Evolutionary conservation across 2,888 invertebrate genomes (phyloP).

Genomic region (Ceratothoa steindachneri): DNA sequence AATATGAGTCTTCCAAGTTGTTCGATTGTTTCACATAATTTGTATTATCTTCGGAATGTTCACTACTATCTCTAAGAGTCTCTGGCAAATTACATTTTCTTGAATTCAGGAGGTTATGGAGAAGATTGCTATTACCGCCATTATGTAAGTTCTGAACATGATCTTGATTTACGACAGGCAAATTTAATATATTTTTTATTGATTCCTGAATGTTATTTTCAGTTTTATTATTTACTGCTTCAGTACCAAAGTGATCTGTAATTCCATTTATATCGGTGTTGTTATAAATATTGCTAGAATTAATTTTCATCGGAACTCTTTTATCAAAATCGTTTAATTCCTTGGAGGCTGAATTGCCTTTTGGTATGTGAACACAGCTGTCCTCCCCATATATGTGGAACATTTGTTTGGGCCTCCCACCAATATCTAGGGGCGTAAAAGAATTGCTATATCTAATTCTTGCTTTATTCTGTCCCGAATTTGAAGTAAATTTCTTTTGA

Average conservation of each 20-base stretch:
- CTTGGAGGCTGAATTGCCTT: too few relatives aligned
- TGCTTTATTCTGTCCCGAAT: neutral
- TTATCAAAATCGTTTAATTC: too few relatives aligned
- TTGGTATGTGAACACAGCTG: too few relatives aligned
- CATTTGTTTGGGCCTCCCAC: neutral
- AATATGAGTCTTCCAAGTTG: neutral
- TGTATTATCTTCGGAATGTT: too few relatives aligned
- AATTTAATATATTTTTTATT: neutral
- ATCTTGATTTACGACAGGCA: neutral
- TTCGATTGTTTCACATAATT: neutral
- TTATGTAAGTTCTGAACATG: neutral
- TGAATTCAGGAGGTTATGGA: neutral
- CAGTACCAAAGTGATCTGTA: too few relatives aligned
- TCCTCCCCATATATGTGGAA: conserved; percentile 3
- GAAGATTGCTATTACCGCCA: neutral
- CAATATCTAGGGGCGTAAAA: neutral
- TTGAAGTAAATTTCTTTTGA: neutral
- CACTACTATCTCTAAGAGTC: too few relatives aligned
- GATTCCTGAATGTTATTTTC: too few relatives aligned
- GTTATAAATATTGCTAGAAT: too few relatives aligned
- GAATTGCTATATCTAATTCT: conserved; percentile 5
- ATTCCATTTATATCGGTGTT: too few relatives aligned
- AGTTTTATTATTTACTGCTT: too few relatives aligned
- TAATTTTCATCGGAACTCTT: too few relatives aligned
- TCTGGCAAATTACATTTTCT: neutral